Percentiles rank a stretch among this genome's conserved stretches.
Evolutionary conservation across 2,113 vertebrate genomes (phyloP).

Genomic region (Myocastor coypus): DNA sequence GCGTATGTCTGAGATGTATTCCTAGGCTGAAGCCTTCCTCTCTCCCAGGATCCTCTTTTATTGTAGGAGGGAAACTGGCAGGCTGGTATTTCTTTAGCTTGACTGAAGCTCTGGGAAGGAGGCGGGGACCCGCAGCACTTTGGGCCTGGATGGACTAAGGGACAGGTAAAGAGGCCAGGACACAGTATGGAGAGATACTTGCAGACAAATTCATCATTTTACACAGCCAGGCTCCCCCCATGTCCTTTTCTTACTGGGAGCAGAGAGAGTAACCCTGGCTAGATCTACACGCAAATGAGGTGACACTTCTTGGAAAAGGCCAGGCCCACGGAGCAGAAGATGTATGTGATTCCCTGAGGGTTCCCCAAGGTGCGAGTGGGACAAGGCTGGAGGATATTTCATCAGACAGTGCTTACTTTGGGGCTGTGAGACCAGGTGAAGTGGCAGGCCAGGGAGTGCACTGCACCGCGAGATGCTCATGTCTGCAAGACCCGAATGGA

Average conservation of each 20-base stretch:
- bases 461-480: neutral
- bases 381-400: conserved; percentile 15
- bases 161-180: neutral
- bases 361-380: neutral
- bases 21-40: neutral
- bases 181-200: neutral
- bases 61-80: neutral
- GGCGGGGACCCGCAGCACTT: neutral
- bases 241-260: neutral
- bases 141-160: neutral
- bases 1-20: neutral
- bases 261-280: conserved; percentile 6
- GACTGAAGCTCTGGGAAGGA: neutral
- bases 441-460: neutral
- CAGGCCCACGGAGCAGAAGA: conserved; percentile 16
- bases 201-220: neutral
- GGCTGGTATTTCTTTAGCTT: neutral
- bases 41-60: neutral
- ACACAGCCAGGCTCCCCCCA: neutral
- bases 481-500: neutral
- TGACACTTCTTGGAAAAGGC: conserved; percentile 35
- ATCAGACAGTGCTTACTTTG: neutral
- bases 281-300: conserved; percentile 32
- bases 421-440: neutral
- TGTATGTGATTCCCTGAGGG: neutral